A percentile compares a stretch with the other conserved stretches of the same genome.
Evolutionary conservation across 2,888 invertebrate genomes (phyloP).

Genomic region (Drosophila trichaetosa): DNA sequence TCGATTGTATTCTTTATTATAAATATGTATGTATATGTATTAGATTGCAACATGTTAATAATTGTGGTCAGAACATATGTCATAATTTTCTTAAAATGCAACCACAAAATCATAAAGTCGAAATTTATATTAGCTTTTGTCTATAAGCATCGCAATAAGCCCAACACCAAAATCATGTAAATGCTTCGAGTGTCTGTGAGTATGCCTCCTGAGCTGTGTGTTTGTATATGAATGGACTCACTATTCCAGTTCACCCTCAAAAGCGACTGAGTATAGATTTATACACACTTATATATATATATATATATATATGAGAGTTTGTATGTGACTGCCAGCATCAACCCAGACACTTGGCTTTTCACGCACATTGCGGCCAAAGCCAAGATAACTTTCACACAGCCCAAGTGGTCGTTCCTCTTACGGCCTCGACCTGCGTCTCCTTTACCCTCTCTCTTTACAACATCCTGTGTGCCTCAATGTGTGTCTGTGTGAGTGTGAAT

Average conservation of each 20-base stretch:
- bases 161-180: conserved; percentile 38
- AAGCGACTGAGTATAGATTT: conserved; percentile 15
- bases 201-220: conserved; percentile 11
- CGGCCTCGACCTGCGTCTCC: conserved; percentile 20
- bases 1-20: neutral
- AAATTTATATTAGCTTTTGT: conserved; percentile 14
- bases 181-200: conserved; percentile 54
- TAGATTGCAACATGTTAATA: neutral
- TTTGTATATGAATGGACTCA: conserved; percentile 34
- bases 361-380: conserved; percentile 67
- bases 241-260: conserved; percentile 6
- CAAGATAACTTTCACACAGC: conserved; percentile 61
- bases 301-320: conserved; percentile 3
- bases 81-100: conserved; percentile 3
- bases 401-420: conserved; percentile 50
- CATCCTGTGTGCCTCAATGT: conserved; percentile 4
- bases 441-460: neutral
- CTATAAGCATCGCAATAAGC: conserved; percentile 6
- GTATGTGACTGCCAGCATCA: conserved; percentile 54
- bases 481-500: conserved; percentile 38
- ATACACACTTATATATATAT: neutral
- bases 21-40: neutral
- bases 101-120: conserved; percentile 6
- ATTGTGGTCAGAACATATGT: neutral
- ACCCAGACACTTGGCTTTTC: conserved; percentile 73